These are phyloP conservation scores for Ardeotis arabs DNA, from an alignment of 2,113 vertebrate genomes.

Conservation along the genomic window DNA sequence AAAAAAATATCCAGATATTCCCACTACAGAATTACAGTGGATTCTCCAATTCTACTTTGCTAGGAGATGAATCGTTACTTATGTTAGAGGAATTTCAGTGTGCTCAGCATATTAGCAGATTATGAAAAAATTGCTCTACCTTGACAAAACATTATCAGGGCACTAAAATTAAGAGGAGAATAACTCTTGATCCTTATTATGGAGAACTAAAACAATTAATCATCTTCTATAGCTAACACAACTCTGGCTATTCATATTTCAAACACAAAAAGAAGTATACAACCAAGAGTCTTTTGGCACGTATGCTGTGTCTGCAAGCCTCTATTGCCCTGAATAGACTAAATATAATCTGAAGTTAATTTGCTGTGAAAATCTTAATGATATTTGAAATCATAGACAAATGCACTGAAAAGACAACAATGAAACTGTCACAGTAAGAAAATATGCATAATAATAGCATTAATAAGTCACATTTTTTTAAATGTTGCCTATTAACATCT, in stretches of 20 bases:
- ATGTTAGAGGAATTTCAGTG: neutral
- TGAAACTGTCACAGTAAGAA: slow-evolving; percentile 1
- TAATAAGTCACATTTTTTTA: slow-evolving; percentile 20
- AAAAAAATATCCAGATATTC: neutral
- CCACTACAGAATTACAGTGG: neutral
- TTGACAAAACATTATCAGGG: neutral
- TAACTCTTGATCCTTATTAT: neutral
- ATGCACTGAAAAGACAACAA: slow-evolving; percentile 36
- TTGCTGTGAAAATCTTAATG: slow-evolving; percentile 59
- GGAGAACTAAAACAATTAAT: neutral
- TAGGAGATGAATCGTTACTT: neutral
- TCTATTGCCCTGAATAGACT: neutral
- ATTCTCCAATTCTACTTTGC: neutral
- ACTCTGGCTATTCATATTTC: neutral
- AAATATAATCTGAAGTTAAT: slow-evolving; percentile 54
- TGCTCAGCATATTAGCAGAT: neutral
- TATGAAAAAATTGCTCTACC: neutral
- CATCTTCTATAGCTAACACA: neutral
- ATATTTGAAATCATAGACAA: slow-evolving; percentile 56
- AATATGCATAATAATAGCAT: neutral
- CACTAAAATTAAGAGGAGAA: neutral
- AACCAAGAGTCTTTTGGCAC: neutral
- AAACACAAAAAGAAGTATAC: neutral
- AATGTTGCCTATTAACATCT: neutral
- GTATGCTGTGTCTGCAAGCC: neutral